Evolutionary conservation across 2,113 vertebrate genomes (phyloP).

Genomic region (Cnemophilus loriae): DNA sequence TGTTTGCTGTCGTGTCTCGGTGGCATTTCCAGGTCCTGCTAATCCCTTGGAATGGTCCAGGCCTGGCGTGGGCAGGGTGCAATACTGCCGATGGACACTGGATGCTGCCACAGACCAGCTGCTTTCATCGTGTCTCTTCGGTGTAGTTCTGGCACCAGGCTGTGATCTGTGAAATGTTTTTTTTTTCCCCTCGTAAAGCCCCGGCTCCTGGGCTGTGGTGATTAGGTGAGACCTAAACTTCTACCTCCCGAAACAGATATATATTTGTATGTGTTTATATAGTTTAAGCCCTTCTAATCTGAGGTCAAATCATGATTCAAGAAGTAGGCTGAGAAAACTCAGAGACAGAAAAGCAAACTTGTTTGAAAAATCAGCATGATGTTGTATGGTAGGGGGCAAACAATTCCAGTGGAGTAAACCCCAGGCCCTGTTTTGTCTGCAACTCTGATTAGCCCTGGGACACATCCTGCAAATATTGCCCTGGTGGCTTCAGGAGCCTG

Average conservation of each 20-base stretch:
- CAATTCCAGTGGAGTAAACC: not conserved
- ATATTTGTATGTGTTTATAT: not conserved
- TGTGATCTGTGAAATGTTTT: not conserved
- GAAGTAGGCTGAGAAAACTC: not conserved
- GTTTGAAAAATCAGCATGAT: not conserved
- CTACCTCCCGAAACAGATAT: not conserved
- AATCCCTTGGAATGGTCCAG: not conserved
- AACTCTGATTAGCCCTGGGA: not conserved
- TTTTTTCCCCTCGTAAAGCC: not conserved
- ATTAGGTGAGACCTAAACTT: not conserved
- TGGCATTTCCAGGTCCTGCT: not conserved
- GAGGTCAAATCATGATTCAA: not conserved
- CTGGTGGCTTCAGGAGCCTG: not conserved
- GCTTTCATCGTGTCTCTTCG: rapidly evolving
- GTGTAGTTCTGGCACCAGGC: rapidly evolving
- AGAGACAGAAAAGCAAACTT: not conserved
- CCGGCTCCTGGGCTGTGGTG: not conserved
- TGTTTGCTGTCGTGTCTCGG: not conserved
- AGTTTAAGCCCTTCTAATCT: not conserved
- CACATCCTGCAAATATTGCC: not conserved
- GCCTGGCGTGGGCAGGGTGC: not conserved
- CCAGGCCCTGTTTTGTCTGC: not conserved
- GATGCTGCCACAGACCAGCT: conserved; percentile 36
- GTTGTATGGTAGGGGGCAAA: not conserved
- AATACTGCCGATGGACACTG: not conserved